Conservation (phyloP, 2,888 invertebrate species). For the Coenonympha arcania region DNA sequence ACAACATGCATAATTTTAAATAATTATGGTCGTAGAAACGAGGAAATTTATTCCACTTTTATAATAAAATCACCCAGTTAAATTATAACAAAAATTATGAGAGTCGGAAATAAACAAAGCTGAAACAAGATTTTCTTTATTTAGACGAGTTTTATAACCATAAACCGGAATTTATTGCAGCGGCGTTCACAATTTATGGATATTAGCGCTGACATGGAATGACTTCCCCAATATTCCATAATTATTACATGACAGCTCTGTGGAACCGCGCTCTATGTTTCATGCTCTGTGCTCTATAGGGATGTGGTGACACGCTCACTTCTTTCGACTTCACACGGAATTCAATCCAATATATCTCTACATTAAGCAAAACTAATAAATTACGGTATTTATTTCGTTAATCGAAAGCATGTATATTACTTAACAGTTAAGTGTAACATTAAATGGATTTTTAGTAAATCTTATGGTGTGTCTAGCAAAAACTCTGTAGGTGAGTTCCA, state of each 20-base stretch:
- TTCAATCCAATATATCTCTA: too few species aligned
- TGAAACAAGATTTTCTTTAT: background rate
- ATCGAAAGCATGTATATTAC: too few species aligned
- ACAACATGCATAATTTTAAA: too few species aligned
- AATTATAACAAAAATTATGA: background rate
- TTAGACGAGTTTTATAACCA: background rate
- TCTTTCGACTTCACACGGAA: background rate
- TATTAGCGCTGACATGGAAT: slow-evolving; percentile 13
- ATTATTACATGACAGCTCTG: slow-evolving; percentile 10
- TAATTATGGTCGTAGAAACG: too few species aligned
- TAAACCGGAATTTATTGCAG: slow-evolving; percentile 1
- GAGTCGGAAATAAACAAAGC: background rate
- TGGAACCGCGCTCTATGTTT: background rate
- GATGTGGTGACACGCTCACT: background rate
- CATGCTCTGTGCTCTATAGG: background rate
- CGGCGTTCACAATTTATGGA: slow-evolving; percentile 7
- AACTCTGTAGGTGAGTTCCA: too few species aligned
- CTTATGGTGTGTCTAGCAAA: too few species aligned
- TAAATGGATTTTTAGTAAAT: too few species aligned
- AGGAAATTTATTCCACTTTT: background rate
- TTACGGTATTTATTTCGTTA: too few species aligned
- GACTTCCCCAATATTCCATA: slow-evolving; percentile 18
- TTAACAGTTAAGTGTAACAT: too few species aligned
- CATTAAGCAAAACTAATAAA: too few species aligned
- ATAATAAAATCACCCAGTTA: background rate